Percentiles rank a stretch among this genome's conserved stretches.
These are phyloP conservation scores for Cottoperca gobio DNA, from an alignment of 2,797 vertebrate genomes.

Conservation along the genomic window DNA sequence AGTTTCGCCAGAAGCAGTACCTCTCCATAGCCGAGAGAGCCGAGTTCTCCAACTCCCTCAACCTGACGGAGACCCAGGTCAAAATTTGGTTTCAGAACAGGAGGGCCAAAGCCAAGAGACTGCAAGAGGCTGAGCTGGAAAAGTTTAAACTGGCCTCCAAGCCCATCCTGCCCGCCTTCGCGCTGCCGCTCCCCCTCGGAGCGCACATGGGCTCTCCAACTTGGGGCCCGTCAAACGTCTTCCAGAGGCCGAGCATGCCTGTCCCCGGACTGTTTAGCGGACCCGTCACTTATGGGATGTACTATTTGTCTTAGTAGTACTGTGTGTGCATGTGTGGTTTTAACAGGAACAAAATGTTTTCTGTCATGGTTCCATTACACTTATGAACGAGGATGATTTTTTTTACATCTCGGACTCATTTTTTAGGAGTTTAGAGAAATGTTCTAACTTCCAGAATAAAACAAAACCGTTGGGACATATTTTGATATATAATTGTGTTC, in stretches of 20 bases:
- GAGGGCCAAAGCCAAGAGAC: constrained; percentile 89
- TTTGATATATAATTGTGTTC: constrained; percentile 6
- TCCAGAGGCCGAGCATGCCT: constrained; percentile 83
- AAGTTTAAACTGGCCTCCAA: constrained; percentile 88
- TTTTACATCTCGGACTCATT: constrained; percentile 9
- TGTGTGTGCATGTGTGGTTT: constrained; percentile 18
- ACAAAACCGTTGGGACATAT: not conserved
- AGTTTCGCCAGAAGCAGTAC: constrained; percentile 91
- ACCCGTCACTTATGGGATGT: constrained; percentile 90
- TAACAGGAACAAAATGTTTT: constrained; percentile 20
- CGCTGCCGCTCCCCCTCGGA: constrained; percentile 87
- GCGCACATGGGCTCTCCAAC: constrained; percentile 84
- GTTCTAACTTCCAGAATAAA: constrained; percentile 20
- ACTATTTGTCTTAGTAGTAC: constrained; percentile 86
- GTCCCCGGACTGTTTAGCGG: constrained; percentile 87
- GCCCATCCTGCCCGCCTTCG: constrained; percentile 86
- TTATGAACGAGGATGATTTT: constrained; percentile 29
- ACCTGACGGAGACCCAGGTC: constrained; percentile 90
- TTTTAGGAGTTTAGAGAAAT: constrained; percentile 14
- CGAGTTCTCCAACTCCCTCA: constrained; percentile 90
- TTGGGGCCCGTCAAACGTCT: constrained; percentile 79
- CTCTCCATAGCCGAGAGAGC: constrained; percentile 91
- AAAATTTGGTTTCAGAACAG: constrained; percentile 93
- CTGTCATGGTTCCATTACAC: constrained; percentile 49
- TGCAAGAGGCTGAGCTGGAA: constrained; percentile 90